A percentile compares a stretch with the other conserved stretches of the same genome.
Conservation (phyloP, 2,797 vertebrate species). For the Macrochelys suwanniensis region DNA sequence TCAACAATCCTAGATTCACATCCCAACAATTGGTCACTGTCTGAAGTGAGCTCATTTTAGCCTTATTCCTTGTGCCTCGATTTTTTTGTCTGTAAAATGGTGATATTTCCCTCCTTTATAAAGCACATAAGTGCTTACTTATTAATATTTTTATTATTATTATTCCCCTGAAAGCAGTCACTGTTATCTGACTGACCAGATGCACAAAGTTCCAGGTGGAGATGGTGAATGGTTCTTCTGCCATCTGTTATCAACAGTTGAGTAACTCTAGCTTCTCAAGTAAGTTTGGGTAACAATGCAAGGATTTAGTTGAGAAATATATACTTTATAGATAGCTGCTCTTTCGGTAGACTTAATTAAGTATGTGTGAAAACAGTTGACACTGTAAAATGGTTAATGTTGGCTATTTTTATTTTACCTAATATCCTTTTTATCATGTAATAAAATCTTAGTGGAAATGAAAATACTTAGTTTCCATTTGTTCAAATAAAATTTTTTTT, state of each 20-base stretch:
- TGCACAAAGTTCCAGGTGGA: neutral
- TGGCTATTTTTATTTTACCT: neutral
- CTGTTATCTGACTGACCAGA: neutral
- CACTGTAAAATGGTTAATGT: neutral
- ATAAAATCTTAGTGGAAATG: neutral
- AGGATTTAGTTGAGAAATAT: neutral
- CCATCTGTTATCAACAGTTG: neutral
- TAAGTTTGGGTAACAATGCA: neutral
- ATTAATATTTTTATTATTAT: neutral
- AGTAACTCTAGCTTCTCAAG: conserved; percentile 1
- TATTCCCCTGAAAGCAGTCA: conserved; percentile 10
- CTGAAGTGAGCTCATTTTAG: conserved; percentile 26
- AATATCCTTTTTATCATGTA: conserved; percentile 25
- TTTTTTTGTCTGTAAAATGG: neutral
- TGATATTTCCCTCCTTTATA: conserved; percentile 29
- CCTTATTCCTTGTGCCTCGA: conserved; percentile 69
- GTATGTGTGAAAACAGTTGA: neutral
- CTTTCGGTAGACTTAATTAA: neutral
- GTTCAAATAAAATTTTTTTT: too few relatives aligned
- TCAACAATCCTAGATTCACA: neutral
- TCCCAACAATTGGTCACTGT: neutral
- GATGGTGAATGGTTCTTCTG: neutral
- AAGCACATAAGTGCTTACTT: conserved; percentile 15
- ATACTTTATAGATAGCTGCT: conserved; percentile 19
- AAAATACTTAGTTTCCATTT: neutral